A percentile compares a stretch with the other conserved stretches of the same genome.
These are phyloP conservation scores for Apostichopus parvimensis DNA, from an alignment of 35 echinoderm and acorn worm genomes.

Conservation along the genomic window DNA sequence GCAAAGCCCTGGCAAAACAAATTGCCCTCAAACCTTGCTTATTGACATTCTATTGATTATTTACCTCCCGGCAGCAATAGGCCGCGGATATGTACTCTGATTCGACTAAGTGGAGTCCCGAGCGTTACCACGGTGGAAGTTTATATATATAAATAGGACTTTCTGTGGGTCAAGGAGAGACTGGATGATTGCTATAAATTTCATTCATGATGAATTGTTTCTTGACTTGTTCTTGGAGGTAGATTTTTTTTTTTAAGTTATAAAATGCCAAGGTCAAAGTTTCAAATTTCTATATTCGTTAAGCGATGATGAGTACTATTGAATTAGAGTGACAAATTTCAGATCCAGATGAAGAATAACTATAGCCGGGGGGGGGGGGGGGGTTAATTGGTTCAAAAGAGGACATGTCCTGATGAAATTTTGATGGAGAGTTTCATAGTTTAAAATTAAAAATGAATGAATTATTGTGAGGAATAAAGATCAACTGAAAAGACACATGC, in stretches of 20 bases:
- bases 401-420: no score
- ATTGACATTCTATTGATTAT: constrained; percentile 6
- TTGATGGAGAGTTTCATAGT: no score
- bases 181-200: background rate
- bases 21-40: constrained; percentile 6
- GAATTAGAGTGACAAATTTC: no score
- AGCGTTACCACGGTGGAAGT: background rate
- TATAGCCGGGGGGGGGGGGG: no score
- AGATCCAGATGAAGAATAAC: no score
- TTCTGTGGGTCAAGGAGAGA: constrained; percentile 7
- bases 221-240: background rate
- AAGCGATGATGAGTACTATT: no score
- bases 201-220: background rate
- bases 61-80: background rate
- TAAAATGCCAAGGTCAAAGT: background rate
- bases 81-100: background rate
- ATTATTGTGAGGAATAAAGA: no score
- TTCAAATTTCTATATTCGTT: no score
- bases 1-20: background rate
- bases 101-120: background rate
- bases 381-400: no score
- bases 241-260: no score
- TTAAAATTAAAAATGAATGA: no score
- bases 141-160: background rate
- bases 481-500: no score